A percentile compares a stretch with the other conserved stretches of the same genome.
These are phyloP conservation scores for Harpagoxenus sublaevis DNA, from an alignment of 2,888 invertebrate species.

Conservation along the genomic window DNA sequence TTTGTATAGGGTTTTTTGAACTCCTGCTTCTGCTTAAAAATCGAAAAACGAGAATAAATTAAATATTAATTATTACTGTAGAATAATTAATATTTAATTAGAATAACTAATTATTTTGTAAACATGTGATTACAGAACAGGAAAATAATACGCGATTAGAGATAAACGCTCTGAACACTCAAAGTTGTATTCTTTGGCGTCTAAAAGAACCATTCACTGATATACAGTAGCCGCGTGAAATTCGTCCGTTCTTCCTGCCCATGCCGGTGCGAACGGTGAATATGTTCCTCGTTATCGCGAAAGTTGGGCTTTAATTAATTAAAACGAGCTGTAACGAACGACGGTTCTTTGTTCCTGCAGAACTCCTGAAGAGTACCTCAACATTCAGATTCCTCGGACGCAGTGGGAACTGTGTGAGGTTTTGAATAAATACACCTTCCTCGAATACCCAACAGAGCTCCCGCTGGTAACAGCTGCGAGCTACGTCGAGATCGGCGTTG, in stretches of 20 bases:
- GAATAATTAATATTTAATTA: neutral
- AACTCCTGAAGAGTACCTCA: constrained; percentile 61
- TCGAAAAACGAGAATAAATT: neutral
- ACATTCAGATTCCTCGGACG: constrained; percentile 70
- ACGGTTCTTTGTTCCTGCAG: constrained; percentile 60
- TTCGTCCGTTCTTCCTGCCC: constrained; percentile 6
- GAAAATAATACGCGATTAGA: neutral
- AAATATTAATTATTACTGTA: neutral
- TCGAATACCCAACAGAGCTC: constrained; percentile 66
- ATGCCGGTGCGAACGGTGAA: neutral
- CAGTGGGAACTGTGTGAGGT: constrained; percentile 65
- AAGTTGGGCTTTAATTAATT: constrained; percentile 58
- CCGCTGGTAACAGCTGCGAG: constrained; percentile 74
- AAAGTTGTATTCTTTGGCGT: neutral
- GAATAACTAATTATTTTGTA: neutral
- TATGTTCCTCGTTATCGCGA: constrained; percentile 2
- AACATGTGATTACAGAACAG: neutral
- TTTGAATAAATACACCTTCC: constrained; percentile 70
- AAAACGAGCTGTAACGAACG: constrained; percentile 57
- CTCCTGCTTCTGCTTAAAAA: neutral
- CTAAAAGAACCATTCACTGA: neutral
- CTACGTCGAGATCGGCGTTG: constrained; percentile 67
- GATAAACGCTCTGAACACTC: neutral
- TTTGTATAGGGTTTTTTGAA: neutral
- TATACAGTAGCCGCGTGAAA: neutral